Evolutionary conservation across 2,113 vertebrate genomes (phyloP).

Genomic region (Hemicordylus capensis): DNA sequence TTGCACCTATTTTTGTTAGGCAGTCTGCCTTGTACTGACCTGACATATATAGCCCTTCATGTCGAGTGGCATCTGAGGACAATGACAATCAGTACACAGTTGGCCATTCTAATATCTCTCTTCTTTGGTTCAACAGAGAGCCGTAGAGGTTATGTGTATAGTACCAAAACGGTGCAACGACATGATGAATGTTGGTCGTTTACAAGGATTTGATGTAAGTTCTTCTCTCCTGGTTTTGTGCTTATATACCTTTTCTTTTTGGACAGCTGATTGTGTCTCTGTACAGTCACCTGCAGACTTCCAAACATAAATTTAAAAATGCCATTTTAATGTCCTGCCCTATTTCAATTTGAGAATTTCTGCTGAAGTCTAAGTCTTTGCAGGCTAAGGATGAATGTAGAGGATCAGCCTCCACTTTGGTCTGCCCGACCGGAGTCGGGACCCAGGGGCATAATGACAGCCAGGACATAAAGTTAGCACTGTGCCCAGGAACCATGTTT

Average conservation of each 20-base stretch:
- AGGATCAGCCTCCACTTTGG: not conserved
- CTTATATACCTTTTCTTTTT: not conserved
- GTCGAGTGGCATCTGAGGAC: not conserved
- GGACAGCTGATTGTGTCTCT: not conserved
- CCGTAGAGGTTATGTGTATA: constrained; percentile 97
- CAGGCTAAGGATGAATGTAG: no score
- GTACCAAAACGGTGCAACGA: constrained; percentile 98
- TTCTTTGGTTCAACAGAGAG: constrained; percentile 82
- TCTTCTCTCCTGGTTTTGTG: not conserved
- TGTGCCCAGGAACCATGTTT: not conserved
- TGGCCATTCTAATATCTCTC: constrained; percentile 11
- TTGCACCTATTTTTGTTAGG: no score
- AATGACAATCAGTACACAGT: not conserved
- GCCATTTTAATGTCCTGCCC: not conserved
- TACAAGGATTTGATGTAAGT: constrained; percentile 98
- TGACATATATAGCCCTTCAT: not conserved
- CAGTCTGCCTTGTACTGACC: not conserved
- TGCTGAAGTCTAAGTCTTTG: not conserved
- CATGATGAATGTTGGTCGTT: constrained; percentile 98
- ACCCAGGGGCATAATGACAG: not conserved
- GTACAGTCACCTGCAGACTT: not conserved
- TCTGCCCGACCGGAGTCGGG: not conserved
- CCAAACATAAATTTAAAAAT: not conserved
- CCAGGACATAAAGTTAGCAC: not conserved
- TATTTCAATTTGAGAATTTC: not conserved